Base-by-base conservation (phyloP, 2,888 invertebrate species). In the Opisthograptis luteolata region DNA sequence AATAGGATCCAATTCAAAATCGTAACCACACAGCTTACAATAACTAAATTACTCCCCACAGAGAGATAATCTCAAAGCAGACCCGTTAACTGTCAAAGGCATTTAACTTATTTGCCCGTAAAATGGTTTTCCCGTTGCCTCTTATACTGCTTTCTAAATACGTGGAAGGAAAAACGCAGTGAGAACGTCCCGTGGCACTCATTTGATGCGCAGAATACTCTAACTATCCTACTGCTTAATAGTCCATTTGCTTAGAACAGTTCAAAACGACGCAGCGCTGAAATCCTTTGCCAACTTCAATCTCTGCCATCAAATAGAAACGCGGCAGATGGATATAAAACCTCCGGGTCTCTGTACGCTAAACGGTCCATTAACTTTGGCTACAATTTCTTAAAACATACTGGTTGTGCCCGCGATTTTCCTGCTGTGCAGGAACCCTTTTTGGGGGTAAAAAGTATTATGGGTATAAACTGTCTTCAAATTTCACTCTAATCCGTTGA, bases 211-310 rank as follows among this genome's bases (percentile, higher is more conserved):
- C 13, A 22, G 20, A 34, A 10, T 27, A 27, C 13, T 39, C 2
- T 19, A 9, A 5, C 10, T 22, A 25, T 43, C 31, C 31, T 28
- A 19, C 42, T 22, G 49, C 19, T 9, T 43, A 49, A 49, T 43
- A 39, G 49, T 22, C 37, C 39, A 40, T 41, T 36, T 28, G 36
- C 28, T 42, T 17, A 24, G 36, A 20, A 48, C 30, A 15, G 37
- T 25, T 37, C 45, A 45, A 46, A 32, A 35, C 32, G 24, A 17
- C 28, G 22, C 45, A 6, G 22, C 30, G 35, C 22, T 41, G 20
- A 17, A 41, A 41, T 39, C 39, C 46, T 32, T 32, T 45, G 30
- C 34, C 28, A 35, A 12, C 28, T 24, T 37, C 22, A 36, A 44
- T 36, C 17, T 27, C 24, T 27, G 8, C 20, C 39, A 27, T 46